Conservation (phyloP, 2,888 invertebrate species). For the Eupsilia transversa region DNA sequence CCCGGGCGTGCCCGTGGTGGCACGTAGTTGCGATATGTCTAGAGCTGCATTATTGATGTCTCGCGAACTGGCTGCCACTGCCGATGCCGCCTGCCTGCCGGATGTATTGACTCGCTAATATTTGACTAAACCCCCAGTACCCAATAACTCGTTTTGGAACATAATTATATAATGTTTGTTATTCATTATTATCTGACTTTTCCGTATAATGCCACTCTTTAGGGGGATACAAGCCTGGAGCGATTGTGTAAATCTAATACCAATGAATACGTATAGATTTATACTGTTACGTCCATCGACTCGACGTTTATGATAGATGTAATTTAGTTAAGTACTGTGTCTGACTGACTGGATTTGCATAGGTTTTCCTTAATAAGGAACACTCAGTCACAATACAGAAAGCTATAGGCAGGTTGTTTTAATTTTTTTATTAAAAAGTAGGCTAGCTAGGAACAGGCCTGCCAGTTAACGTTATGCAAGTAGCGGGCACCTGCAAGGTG, state of each 20-base stretch:
- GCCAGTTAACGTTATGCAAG: no score
- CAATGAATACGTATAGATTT: neutral
- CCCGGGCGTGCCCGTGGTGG: neutral
- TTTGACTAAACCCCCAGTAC: conserved; percentile 6
- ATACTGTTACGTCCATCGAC: neutral
- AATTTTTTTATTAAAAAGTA: neutral
- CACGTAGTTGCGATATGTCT: neutral
- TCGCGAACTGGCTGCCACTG: neutral
- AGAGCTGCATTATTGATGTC: conserved; percentile 13
- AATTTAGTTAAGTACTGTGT: neutral
- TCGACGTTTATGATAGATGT: neutral
- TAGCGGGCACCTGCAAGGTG: no score
- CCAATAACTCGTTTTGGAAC: neutral
- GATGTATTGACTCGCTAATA: conserved; percentile 40
- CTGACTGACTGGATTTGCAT: neutral
- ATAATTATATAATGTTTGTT: conserved; percentile 13
- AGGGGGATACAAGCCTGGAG: neutral
- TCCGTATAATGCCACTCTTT: neutral
- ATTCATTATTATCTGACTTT: conserved; percentile 8
- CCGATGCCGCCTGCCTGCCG: neutral
- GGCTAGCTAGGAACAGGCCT: no score
- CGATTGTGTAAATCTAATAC: neutral
- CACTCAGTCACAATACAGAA: neutral
- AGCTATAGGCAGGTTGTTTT: neutral
- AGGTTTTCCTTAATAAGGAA: neutral